phyloP scores from a whole-genome alignment of 2,888 invertebrate species.

The Chymomyza procnemis region DNA sequence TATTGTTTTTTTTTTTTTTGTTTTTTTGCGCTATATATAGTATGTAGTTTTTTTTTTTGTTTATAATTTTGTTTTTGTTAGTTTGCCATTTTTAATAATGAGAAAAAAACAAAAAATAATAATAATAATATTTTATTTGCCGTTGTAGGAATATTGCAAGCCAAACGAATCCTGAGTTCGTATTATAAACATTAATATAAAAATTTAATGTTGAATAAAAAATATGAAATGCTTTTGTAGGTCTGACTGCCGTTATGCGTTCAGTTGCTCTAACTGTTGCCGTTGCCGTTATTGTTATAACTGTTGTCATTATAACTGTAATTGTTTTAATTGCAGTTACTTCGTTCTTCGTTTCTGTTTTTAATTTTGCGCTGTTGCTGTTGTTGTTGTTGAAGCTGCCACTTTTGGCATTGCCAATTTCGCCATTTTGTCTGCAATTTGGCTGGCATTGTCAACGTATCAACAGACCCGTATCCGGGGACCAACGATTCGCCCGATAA shows the following conservation, averaged over 20 bases:
- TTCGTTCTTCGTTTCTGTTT: not conserved
- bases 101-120: constrained; percentile 15
- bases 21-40: constrained; percentile 21
- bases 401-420: not conserved
- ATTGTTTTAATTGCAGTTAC: constrained; percentile 9
- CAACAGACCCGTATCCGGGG: constrained; percentile 77
- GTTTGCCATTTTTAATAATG: constrained; percentile 24
- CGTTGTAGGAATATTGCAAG: constrained; percentile 44
- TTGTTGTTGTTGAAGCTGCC: constrained; percentile 26
- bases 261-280: not conserved
- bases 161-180: constrained; percentile 54
- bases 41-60: constrained; percentile 13
- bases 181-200: constrained; percentile 52
- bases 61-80: not conserved
- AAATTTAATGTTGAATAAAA: constrained; percentile 54
- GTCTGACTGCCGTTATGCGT: constrained; percentile 6
- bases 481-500: constrained; percentile 83
- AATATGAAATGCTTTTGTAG: constrained; percentile 41
- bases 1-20: constrained; percentile 24
- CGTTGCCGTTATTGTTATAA: constrained; percentile 19
- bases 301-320: constrained; percentile 7
- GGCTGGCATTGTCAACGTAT: constrained; percentile 75
- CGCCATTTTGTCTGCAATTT: constrained; percentile 7
- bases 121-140: constrained; percentile 37
- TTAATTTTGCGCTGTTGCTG: constrained; percentile 19